Base-by-base conservation (phyloP, 2,113 vertebrate genomes). In the Clarias macrocephalus region DNA sequence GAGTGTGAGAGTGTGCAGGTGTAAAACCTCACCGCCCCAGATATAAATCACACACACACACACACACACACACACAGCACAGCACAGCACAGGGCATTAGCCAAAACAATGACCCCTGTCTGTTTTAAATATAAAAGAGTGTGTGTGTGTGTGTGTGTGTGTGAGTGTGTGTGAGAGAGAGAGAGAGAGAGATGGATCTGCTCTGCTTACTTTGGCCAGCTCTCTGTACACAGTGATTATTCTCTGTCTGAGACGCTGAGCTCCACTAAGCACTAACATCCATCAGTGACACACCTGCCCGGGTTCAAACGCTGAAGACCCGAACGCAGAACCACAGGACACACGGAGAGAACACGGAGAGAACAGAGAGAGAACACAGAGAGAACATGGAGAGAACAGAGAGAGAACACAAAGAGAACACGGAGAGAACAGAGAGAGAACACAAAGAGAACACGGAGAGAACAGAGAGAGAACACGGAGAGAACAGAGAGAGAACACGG, bases 211-310 rank as follows among this genome's bases (percentile, higher is more conserved):
- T 91, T 88, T 89, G 93, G 92, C 91, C 92, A 91, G 93, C 91
- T 92, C 90, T 92, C 80, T 88, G 92, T 87, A 92, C 90, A 91
- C 90, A 93, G 92, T 94, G 90, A 96, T 96, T 96, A 96, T 94
- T 96, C 94, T 95, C 92, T 89, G 92, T 93, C 94, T 94, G 93
- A 91, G 91, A 90, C 92, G 94, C 94, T 91, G 90, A 89, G 94
- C 91, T 94, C 94, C 91, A 95, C 94, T 92, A 93, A 96, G 93
- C 92, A 94, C 94, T 92, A 93, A 94, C 94, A 94, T 95, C 91
- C 83, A 91, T 94, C 96, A 96, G 96, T 96, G 96, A 96, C 95
- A 94, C 90, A 65, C 87, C 89, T 93, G 89, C 91, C 87, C 79
- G 91, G 92, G 93, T 92, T 92, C 66, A 72, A 86, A 84, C 79